A percentile compares a stretch with the other conserved stretches of the same genome.
Conservation (phyloP, 2,888 invertebrate genomes). For the Euplagia quadripunctaria region DNA sequence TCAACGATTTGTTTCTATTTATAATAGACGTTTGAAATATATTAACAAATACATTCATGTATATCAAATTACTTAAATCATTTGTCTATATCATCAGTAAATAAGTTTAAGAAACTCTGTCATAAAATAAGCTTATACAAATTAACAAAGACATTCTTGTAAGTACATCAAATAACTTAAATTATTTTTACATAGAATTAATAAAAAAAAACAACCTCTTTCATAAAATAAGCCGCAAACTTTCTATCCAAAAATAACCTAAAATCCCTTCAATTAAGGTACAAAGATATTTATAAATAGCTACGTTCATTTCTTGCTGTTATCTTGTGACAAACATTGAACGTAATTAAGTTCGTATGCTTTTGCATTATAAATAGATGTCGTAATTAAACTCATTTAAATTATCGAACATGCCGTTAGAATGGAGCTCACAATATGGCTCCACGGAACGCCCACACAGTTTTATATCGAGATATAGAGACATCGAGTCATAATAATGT, state of each 20-base stretch:
- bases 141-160: no score
- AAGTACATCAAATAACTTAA: no score
- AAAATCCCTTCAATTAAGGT: neutral
- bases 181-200: no score
- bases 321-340: neutral
- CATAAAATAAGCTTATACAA: no score
- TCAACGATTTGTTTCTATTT: no score
- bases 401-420: slow-evolving; percentile 19
- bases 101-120: no score
- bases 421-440: slow-evolving; percentile 26
- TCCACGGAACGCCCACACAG: slow-evolving; percentile 44
- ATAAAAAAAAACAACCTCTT: no score
- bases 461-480: slow-evolving; percentile 44
- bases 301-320: neutral
- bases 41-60: no score
- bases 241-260: neutral
- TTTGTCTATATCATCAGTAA: no score
- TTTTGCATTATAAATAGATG: neutral
- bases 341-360: neutral
- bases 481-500: slow-evolving; percentile 37
- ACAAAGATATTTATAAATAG: neutral
- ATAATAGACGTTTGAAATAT: no score
- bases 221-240: no score
- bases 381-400: neutral
- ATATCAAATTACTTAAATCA: no score